Conservation (phyloP, 1,140 invertebrate genomes). For the Calycopis cecrops region DNA sequence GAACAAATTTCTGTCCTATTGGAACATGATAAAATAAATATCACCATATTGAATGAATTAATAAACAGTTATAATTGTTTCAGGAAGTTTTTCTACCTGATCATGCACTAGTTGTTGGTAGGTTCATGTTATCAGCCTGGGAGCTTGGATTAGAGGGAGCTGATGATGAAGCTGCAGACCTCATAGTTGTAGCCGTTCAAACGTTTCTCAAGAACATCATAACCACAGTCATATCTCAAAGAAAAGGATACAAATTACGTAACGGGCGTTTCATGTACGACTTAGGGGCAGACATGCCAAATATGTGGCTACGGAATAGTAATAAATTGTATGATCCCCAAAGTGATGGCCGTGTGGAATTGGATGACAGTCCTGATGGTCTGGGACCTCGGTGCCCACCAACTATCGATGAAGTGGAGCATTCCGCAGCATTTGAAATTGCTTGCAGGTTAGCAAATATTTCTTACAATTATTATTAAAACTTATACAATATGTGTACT, state of each 20-base stretch:
- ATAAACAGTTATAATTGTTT: conserved; percentile 29
- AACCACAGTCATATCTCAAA: conserved; percentile 80
- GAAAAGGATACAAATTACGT: conserved; percentile 82
- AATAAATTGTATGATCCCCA: conserved; percentile 63
- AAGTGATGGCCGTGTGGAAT: conserved; percentile 64
- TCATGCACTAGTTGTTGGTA: conserved; percentile 83
- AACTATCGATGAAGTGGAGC: conserved; percentile 72
- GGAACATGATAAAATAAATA: too few relatives aligned
- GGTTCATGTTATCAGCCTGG: conserved; percentile 88
- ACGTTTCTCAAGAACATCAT: conserved; percentile 87
- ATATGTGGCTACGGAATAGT: conserved; percentile 82
- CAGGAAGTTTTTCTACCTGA: conserved; percentile 85
- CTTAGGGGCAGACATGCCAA: conserved; percentile 81
- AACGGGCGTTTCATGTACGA: conserved; percentile 83
- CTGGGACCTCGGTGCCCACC: conserved; percentile 65
- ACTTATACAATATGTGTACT: too few relatives aligned
- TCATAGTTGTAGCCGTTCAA: conserved; percentile 83
- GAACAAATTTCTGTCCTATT: too few relatives aligned
- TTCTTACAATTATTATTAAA: not conserved
- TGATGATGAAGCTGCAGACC: conserved; percentile 84
- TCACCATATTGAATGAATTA: too few relatives aligned
- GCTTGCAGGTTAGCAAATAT: conserved; percentile 60
- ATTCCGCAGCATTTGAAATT: conserved; percentile 61
- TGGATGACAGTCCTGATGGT: conserved; percentile 70
- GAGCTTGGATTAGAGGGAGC: conserved; percentile 87